These are phyloP conservation scores for Tretioscincus oriximinensis DNA, from an alignment of 2,113 vertebrate species.

Conservation along the genomic window DNA sequence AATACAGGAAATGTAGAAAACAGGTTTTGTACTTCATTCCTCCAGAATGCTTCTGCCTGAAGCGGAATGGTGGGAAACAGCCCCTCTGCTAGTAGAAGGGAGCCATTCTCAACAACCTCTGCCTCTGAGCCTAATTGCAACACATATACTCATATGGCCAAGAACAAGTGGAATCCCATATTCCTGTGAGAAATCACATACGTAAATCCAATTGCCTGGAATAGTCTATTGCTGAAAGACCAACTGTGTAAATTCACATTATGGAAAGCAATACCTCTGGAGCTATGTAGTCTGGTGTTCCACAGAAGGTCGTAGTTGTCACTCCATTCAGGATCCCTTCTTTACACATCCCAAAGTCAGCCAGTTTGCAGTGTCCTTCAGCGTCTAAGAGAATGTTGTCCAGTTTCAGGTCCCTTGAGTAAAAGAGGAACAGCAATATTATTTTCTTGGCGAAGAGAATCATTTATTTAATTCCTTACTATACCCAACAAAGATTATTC, in stretches of 20 bases:
- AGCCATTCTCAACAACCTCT: no score
- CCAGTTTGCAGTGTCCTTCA: conserved; percentile 98
- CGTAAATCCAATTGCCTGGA: background rate
- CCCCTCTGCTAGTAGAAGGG: no score
- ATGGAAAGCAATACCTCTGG: conserved; percentile 83
- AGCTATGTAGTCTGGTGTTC: conserved; percentile 97
- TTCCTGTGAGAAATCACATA: background rate
- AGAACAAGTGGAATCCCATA: no score
- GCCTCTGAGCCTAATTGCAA: no score
- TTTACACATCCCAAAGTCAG: conserved; percentile 99
- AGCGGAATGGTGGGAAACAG: no score
- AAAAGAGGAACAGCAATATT: conserved; percentile 23
- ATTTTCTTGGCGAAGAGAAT: background rate
- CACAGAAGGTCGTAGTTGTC: conserved; percentile 97
- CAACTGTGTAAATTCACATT: background rate
- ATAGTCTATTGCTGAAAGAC: background rate
- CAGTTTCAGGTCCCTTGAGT: conserved; percentile 95
- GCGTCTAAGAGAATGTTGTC: conserved; percentile 98
- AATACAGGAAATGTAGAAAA: no score
- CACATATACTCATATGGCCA: background rate
- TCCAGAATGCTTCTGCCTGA: no score
- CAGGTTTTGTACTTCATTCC: no score
- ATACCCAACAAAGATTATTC: background rate
- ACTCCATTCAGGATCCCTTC: conserved; percentile 95
- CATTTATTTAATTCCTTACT: background rate